Evolutionary conservation across 2,797 vertebrate genomes (phyloP), one percentile per base, ranked within the genome.

Genomic region (Mionectes olivaceus): DNA sequence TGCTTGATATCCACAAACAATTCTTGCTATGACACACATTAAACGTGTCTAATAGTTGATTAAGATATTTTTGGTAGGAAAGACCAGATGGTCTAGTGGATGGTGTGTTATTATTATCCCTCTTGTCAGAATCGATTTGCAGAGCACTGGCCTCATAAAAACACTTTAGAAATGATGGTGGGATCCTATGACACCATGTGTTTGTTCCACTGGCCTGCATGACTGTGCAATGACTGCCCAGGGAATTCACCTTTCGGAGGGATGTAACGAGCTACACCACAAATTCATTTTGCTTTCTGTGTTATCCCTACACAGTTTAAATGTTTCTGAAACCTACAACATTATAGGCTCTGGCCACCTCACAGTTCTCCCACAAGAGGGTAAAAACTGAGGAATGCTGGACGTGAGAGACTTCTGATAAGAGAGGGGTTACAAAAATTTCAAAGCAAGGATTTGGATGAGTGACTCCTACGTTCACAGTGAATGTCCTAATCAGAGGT

Each of bases 21-120:
- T 94, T 64, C 71, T 92, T 93, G 24, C 59, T 68, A 85, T 25
- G 28, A 82, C 93, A 82, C 85, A 86, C 64, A 44, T 96, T 96
- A 97, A 97, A 89, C 28, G 90, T 77, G 78, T 93, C 87, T 90
- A 97, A 94, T 53, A 95, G 82, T 95, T 96, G 87, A 97, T 97
- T 96, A 95, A 85, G 77, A 84, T 92, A 41, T 93, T 97, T 96
- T 94, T 85, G 74, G 60, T 28, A 91, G 59, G 59, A 91, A 96
- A 68, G 41, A 70, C 17, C 60, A 80, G 49, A 73, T 83, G 68
- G 75, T 41, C 16, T 69, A 44, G 73, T 33, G 53, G 22, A 74
- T 61, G 35, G 8, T 0, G 0, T 39, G 52, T 81, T 90, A 59
- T 43, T 59, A 53, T 49, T 87, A 68, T 77, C 90, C 41, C 76